Conservation (phyloP, 2,797 vertebrate species). For the Poeciliopsis presidionis region DNA sequence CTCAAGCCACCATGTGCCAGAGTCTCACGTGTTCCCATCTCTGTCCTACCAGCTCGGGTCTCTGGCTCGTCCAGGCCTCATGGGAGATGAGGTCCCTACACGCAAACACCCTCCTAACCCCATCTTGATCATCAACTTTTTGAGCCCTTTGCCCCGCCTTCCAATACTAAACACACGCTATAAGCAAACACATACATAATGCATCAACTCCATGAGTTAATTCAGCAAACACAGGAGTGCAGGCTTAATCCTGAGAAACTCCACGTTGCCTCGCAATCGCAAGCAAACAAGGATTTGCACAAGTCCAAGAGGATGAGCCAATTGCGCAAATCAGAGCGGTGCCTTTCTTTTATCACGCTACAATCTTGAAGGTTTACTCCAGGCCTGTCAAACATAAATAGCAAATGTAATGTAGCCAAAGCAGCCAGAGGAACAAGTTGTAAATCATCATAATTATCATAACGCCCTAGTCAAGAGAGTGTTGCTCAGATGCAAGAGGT, state of each 20-base stretch:
- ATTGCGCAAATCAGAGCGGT: constrained; percentile 37
- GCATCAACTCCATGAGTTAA: constrained; percentile 31
- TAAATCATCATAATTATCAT: constrained; percentile 72
- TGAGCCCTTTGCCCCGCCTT: constrained; percentile 43
- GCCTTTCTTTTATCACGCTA: constrained; percentile 17
- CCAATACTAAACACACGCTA: constrained; percentile 60
- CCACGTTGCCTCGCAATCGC: constrained; percentile 21
- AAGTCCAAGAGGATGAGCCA: constrained; percentile 10
- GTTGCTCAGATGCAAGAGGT: constrained; percentile 52
- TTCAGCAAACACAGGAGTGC: constrained; percentile 40
- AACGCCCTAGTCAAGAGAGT: constrained; percentile 59
- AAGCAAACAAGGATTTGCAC: background rate
- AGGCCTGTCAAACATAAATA: constrained; percentile 19
- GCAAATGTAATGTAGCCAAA: constrained; percentile 39
- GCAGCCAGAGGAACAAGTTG: constrained; percentile 63
- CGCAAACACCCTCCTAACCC: constrained; percentile 12
- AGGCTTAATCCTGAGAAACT: constrained; percentile 32
- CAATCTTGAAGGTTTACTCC: constrained; percentile 25
- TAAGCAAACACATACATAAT: constrained; percentile 56
- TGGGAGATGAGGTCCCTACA: constrained; percentile 58
- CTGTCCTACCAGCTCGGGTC: constrained; percentile 81
- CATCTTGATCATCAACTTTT: constrained; percentile 29
- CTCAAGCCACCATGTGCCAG: constrained; percentile 76
- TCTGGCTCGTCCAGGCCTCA: constrained; percentile 69
- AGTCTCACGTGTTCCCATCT: constrained; percentile 78